phyloP scores from a whole-genome alignment of 2,113 vertebrate species.

The Rhegmatorhina hoffmannsi region DNA sequence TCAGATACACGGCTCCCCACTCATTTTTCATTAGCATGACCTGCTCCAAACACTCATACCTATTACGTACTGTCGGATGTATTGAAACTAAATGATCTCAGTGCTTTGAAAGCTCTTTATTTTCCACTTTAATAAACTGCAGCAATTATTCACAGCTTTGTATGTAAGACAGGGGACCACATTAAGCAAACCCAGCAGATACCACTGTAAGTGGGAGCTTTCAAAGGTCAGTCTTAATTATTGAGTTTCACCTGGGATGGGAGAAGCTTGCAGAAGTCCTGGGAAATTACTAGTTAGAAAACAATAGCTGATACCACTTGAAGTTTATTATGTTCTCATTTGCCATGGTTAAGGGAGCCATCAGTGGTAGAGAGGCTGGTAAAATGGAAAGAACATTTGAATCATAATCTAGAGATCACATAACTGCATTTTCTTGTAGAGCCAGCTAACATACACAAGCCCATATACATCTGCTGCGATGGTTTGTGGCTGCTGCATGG shows the following conservation, averaged over 20 bases:
- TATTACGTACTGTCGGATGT: background rate
- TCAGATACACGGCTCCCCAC: background rate
- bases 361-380: background rate
- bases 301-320: background rate
- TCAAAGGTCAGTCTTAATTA: constrained; percentile 45
- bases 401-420: background rate
- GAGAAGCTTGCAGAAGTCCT: background rate
- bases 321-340: background rate
- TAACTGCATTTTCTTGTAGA: background rate
- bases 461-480: background rate
- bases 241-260: background rate
- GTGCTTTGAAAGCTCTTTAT: constrained; percentile 12
- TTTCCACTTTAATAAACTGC: constrained; percentile 29
- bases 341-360: background rate
- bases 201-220: background rate
- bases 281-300: constrained; percentile 28
- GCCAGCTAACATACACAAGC: background rate
- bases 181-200: constrained; percentile 28
- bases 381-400: background rate
- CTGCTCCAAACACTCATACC: background rate
- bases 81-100: background rate
- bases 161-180: background rate
- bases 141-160: constrained; percentile 41
- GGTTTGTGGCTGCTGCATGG: background rate
- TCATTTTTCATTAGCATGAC: constrained; percentile 24